Base-by-base conservation (phyloP, 2,888 invertebrate species). In the Helicoverpa assulta region DNA sequence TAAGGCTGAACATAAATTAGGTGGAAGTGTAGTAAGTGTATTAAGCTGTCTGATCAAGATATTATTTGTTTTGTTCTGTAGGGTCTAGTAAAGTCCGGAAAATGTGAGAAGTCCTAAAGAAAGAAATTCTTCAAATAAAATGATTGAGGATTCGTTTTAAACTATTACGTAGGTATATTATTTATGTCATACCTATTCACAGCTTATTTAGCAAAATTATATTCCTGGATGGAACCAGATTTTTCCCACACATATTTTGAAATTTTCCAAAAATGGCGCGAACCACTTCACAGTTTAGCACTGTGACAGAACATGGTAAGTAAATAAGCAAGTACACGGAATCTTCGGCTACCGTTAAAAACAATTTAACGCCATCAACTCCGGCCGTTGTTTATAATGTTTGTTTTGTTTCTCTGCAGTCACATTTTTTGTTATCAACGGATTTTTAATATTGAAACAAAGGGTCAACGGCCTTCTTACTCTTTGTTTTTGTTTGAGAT, bases 401-500 rank as follows among this genome's bases (percentile, higher is more conserved):
- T 78, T 75, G 66, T 71, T 77, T 82, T 83, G 59, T 76, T 83
- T 80, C 67, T 74, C 58, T 56, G 63, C 72, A 70, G 71, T 70
- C 58, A 73, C 60, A 54, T 33, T 82, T 83, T 82, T 84, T 75
- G 64, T 62, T 61, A 56, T 37, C 67, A 64, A 67, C 67, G 40
- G 33, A 18, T 47, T 63, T 67, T 71, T 67, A 55, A 43, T 53
- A 68, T 61, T 40, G 8, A 55, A 60, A 60, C 61, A 56, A 54
- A 54, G 51, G 84, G 70, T 79, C 84, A 67, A 74, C 21, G 63
- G 16, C 80, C 76, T 63, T 70, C 18, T 75, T 57, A 26, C 5
- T 61, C 10, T 7, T 16, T 8, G 53, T 60, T 57, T 73, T 78
- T 78, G 51, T 78, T 58, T 16, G 5, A n/a, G 19, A 43, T 78